Base-by-base conservation (phyloP, 2,888 invertebrate species). In the Sphaeridia pumilis region DNA sequence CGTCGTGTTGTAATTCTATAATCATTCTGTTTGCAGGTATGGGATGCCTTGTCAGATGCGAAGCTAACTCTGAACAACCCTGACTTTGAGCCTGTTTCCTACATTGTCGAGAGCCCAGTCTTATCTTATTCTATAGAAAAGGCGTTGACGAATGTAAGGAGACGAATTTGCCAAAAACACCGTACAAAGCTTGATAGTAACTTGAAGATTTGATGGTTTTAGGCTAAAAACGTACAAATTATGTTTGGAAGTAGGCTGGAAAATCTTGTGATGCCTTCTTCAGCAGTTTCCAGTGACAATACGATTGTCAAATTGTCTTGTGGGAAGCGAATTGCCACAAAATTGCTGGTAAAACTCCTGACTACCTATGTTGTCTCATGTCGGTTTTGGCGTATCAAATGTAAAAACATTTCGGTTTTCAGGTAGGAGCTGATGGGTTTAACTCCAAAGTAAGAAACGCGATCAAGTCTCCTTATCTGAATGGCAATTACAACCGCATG, bases 31-130 rank as follows among this genome's bases (percentile, higher is more conserved):
- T n/a, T 67, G 68, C 68, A 89, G 89, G 84, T 95, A 21, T 94
- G 93, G 90, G 95, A 95, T 71, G 83, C 86, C 2, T 80, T 83
- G 67, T 92, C 94, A 0, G 86, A 90, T 70, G 85, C 92, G 0
- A 74, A 84, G 66, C 90, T 95, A 58, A 80, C 84, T 56, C 94
- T 95, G 69, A 83, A 83, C 65, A 75, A 84, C 55, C 81, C 84
- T 14, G 76, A 82, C 57, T 72, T 82, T 65, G 78, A 82, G 68
- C 60, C 63, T 5, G 76, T 97, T 1, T 89, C 93, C 0, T 90
- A 85, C 69, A 85, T 97, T 61, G 85, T 94, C 14, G 97, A 97
- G 73, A 97, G 95, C 73, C 86, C 93, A 73, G 76, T 93, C 3
- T 76, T 95, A 43, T 71, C 88, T 2, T 78, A 83, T 66, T 80